Evolutionary conservation across 1,140 invertebrate genomes (phyloP), one percentile per base, ranked within the genome.

Genomic region (Trichoplusia ni): DNA sequence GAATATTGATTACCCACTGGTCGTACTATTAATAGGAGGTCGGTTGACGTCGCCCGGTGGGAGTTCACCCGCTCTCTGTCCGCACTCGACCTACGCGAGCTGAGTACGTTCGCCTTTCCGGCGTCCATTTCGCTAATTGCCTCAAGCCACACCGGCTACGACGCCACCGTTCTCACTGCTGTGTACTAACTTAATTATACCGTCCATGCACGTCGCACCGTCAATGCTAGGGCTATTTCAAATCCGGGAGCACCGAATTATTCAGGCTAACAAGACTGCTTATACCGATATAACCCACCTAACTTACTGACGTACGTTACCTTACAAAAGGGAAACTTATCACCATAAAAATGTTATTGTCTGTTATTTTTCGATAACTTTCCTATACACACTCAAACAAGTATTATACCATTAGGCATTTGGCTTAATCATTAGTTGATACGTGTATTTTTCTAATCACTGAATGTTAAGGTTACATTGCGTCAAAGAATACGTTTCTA

Each of bases 91-190:
- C 69, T 35, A 68, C 65, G 64, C 62, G 60, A 21, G 40, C 58
- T 61, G 58, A 59, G 67, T 69, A 65, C 70, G 67, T 73, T 74
- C 67, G 75, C 80, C 76, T 84, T 84, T 81, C 77, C 79, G 78
- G 70, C 70, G 70, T 67, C 77, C 74, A 75, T 77, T 79, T 71
- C 74, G 71, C 81, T 86, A 86, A 86, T 86, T 86, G 81, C 79
- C 74, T 58, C 60, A 73, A 56, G 61, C 61, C 54, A 33, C 38
- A 73, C 54, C 72, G 69, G 67, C 60, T 67, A 35, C 31, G 25
- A 29, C 16, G 29, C 13, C n/a, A 11, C 9, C 38, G 35, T 25
- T 58, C 46, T 49, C 23, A n/a, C 18, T 46, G 14, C 42, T 23
- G n/a, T 33, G 25, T 44, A 31, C 40, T 35, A 60, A 46, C 29